Evolutionary conservation across 2,888 invertebrate genomes (phyloP).

Genomic region (Sminthurides aquaticus): DNA sequence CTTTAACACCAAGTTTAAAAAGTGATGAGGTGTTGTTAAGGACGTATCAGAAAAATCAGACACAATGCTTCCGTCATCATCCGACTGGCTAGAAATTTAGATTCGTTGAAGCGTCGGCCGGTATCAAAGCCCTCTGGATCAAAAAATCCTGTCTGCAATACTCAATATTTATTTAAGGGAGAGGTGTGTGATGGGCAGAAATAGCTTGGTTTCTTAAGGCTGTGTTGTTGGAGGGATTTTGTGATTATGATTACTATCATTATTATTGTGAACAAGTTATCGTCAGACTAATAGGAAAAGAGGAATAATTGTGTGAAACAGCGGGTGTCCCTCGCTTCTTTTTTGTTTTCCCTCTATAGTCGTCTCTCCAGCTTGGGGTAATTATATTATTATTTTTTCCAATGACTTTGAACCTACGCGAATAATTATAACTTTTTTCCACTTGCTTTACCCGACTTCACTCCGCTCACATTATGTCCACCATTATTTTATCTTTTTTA

Average conservation of each 20-base stretch:
- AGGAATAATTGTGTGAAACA: slow-evolving; percentile 26
- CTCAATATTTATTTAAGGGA: neutral
- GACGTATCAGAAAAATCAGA: too few relatives aligned
- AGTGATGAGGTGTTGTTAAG: too few relatives aligned
- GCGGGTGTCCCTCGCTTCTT: slow-evolving; percentile 19
- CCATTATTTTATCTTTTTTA: too few relatives aligned
- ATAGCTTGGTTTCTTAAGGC: neutral
- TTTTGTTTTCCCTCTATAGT: too few relatives aligned
- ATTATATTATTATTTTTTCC: slow-evolving; percentile 19
- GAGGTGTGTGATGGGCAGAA: neutral
- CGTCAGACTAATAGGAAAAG: slow-evolving; percentile 23
- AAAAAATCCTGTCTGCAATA: too few relatives aligned
- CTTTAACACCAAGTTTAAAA: too few relatives aligned
- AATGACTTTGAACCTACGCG: slow-evolving; percentile 23
- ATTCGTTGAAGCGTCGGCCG: too few relatives aligned
- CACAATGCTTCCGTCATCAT: neutral
- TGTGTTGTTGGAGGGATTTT: neutral
- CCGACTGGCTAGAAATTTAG: too few relatives aligned
- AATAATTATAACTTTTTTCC: slow-evolving; percentile 21
- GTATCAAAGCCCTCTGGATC: too few relatives aligned
- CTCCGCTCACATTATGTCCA: too few relatives aligned
- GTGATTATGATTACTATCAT: neutral
- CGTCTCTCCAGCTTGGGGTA: slow-evolving; percentile 12
- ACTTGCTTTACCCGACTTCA: too few relatives aligned
- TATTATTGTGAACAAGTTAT: slow-evolving; percentile 1